A percentile compares a stretch with the other conserved stretches of the same genome.
Evolutionary conservation across 2,888 invertebrate species (phyloP).

Genomic region (Diogma glabrata): DNA sequence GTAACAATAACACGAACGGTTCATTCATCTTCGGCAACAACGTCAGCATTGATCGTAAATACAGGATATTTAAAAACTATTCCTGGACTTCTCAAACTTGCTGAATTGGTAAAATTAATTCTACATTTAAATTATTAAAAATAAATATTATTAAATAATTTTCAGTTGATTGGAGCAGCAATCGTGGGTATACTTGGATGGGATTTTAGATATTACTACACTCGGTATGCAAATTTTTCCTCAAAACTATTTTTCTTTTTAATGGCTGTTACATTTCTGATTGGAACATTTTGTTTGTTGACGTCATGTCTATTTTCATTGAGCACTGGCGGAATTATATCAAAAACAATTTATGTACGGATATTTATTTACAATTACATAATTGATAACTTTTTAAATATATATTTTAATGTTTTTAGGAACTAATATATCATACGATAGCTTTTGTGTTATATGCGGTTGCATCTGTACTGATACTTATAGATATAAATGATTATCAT

Average conservation of each 20-base stretch:
- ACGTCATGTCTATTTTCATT: conserved; percentile 62
- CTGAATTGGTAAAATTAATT: conserved; percentile 68
- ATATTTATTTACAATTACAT: conserved; percentile 13
- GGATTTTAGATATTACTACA: conserved; percentile 37
- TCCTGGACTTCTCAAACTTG: conserved; percentile 72
- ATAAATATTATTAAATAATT: too few relatives aligned
- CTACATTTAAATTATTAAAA: too few relatives aligned
- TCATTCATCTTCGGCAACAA: conserved; percentile 50
- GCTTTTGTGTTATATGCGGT: conserved; percentile 61
- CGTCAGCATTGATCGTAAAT: conserved; percentile 67
- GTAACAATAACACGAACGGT: conserved; percentile 78
- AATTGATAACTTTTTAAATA: too few relatives aligned
- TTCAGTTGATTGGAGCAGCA: too few relatives aligned
- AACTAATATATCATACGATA: conserved; percentile 67
- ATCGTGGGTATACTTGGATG: too few relatives aligned
- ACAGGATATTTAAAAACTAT: conserved; percentile 67
- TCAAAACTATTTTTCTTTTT: conserved; percentile 61
- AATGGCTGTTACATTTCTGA: conserved; percentile 63
- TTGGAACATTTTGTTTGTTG: conserved; percentile 65
- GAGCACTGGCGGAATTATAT: conserved; percentile 68
- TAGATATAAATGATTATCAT: neutral
- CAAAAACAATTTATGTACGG: conserved; percentile 48
- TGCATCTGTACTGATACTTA: conserved; percentile 43
- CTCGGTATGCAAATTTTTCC: too few relatives aligned
- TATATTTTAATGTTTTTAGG: too few relatives aligned